Percentiles rank a stretch among this genome's conserved stretches.
Evolutionary conservation across 2,113 vertebrate species (phyloP).

Genomic region (Oryzias melastigma): DNA sequence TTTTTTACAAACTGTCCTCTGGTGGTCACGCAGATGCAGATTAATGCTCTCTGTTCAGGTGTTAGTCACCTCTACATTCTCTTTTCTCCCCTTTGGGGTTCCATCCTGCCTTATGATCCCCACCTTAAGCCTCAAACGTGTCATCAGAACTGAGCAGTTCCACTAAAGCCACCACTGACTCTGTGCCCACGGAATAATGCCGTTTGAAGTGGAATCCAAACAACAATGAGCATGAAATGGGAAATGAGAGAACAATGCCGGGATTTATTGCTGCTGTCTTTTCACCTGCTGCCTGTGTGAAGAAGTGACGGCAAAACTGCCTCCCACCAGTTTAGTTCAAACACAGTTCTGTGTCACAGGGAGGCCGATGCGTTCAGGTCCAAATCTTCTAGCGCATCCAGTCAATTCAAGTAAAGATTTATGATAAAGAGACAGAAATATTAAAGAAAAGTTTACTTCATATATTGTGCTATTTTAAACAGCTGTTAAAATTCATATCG

Average conservation of each 20-base stretch:
- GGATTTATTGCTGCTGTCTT: background rate
- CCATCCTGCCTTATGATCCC: background rate
- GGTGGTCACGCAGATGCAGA: constrained; percentile 2
- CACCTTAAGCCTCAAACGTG: background rate
- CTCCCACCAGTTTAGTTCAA: background rate
- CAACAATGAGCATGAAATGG: constrained; percentile 6
- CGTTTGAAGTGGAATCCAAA: background rate
- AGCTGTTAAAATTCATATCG: no score
- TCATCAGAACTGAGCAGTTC: background rate
- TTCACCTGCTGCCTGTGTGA: background rate
- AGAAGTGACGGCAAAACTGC: no score
- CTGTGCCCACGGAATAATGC: constrained; percentile 1
- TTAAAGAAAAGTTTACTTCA: no score
- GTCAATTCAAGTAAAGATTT: no score
- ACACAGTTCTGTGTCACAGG: no score
- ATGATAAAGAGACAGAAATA: no score
- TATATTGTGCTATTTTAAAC: no score
- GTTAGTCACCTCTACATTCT: no score
- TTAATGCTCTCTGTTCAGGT: background rate
- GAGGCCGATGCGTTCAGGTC: background rate
- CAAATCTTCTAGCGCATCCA: background rate
- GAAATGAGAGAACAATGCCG: constrained; percentile 1
- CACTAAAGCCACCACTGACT: background rate
- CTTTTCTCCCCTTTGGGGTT: no score
- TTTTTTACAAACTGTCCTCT: constrained; percentile 7